Conservation (phyloP, 2,113 vertebrate genomes). For the Cairina moschata region DNA sequence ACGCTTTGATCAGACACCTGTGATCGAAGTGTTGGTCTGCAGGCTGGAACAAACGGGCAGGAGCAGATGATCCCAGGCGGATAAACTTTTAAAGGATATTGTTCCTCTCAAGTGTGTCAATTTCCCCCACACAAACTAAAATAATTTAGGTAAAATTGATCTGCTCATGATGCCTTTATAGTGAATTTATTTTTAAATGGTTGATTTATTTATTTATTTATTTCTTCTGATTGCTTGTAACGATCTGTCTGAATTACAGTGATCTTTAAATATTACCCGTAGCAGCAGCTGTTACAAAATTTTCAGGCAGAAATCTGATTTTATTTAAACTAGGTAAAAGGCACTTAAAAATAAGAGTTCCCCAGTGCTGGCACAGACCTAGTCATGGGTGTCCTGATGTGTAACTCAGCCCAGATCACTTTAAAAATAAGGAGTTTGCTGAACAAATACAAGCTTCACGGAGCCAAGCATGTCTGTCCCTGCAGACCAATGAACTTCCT, state of each 20-base stretch:
- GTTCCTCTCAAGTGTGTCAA: neutral
- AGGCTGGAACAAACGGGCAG: neutral
- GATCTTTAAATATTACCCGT: neutral
- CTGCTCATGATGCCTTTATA: neutral
- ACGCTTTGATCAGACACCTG: neutral
- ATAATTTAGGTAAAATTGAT: constrained; percentile 19
- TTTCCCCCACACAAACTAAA: neutral
- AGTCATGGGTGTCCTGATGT: neutral
- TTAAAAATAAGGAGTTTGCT: constrained; percentile 53
- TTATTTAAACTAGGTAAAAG: constrained; percentile 7
- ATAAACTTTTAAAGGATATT: neutral
- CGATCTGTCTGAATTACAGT: neutral
- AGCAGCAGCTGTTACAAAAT: neutral
- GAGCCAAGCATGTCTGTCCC: constrained; percentile 25
- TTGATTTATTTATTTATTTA: neutral
- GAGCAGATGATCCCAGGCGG: neutral
- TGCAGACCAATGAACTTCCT: constrained; percentile 83
- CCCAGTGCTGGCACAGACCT: neutral
- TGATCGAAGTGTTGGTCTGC: neutral
- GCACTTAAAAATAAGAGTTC: constrained; percentile 3
- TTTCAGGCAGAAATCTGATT: neutral
- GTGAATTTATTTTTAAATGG: neutral
- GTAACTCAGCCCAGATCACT: constrained; percentile 22
- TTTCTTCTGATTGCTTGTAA: constrained; percentile 12
- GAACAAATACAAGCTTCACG: constrained; percentile 57